Conservation (phyloP, 2,113 vertebrate species). For the Chitala chitala region DNA sequence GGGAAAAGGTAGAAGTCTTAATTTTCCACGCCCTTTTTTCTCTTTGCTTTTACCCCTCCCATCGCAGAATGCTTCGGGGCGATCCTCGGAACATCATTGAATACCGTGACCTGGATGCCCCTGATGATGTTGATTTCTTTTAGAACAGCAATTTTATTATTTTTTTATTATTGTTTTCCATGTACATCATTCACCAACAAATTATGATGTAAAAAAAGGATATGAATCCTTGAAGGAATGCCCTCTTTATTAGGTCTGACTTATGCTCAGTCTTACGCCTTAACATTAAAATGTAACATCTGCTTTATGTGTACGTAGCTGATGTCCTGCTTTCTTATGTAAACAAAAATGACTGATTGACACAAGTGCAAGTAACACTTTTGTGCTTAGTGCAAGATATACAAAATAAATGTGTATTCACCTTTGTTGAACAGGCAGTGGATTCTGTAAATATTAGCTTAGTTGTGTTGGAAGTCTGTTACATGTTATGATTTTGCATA, state of each 20-base stretch:
- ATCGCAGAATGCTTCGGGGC: conserved; percentile 75
- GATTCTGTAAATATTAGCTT: too few relatives aligned
- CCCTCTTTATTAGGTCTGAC: background rate
- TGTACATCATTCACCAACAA: background rate
- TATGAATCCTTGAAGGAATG: background rate
- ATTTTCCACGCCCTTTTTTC: background rate
- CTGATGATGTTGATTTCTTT: conserved; percentile 88
- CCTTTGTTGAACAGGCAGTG: too few relatives aligned
- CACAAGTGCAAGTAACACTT: too few relatives aligned
- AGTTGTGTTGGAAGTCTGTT: too few relatives aligned
- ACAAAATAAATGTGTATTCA: too few relatives aligned
- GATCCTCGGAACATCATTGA: conserved; percentile 86
- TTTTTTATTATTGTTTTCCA: background rate
- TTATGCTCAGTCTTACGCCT: background rate
- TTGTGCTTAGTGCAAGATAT: too few relatives aligned
- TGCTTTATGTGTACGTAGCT: too few relatives aligned
- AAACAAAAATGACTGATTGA: too few relatives aligned
- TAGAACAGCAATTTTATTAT: conserved; percentile 45
- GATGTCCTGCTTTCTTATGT: too few relatives aligned
- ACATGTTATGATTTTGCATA: too few relatives aligned
- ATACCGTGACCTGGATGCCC: conserved; percentile 84
- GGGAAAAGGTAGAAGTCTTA: too few relatives aligned
- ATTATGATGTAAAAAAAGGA: background rate
- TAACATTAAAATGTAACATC: conserved; percentile 9
- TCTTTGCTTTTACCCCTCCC: background rate